These are phyloP conservation scores for Pogonocichla stellata DNA, from an alignment of 2,113 vertebrate species.

Conservation along the genomic window DNA sequence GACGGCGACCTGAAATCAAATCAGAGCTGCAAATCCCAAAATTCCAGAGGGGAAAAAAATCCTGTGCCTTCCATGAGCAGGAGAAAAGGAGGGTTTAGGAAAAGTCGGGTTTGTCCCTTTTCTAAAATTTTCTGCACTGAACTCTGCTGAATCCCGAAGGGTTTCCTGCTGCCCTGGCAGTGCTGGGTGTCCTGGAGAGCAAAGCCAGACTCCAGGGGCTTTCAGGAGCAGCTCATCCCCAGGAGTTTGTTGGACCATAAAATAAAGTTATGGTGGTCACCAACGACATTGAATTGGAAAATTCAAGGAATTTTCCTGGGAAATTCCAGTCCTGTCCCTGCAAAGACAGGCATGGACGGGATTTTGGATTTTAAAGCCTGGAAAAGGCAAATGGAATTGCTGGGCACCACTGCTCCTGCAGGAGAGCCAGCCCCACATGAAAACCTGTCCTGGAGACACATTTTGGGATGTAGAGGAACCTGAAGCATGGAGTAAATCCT, in stretches of 20 bases:
- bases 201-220: neutral
- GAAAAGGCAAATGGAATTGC: neutral
- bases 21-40: rapidly evolving
- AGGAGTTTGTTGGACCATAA: no score
- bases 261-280: neutral
- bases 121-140: rapidly evolving
- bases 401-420: no score
- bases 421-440: neutral
- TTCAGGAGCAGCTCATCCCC: neutral
- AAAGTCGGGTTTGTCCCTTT: neutral
- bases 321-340: neutral
- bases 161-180: neutral
- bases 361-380: neutral
- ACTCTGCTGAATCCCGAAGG: neutral
- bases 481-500: neutral
- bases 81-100: neutral
- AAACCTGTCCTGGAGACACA: neutral
- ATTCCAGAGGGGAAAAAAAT: neutral
- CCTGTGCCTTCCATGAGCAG: rapidly evolving
- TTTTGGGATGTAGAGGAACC: neutral
- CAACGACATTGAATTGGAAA: no score
- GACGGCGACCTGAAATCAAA: neutral
- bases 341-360: rapidly evolving
- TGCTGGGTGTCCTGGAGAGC: no score
- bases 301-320: no score